Evolutionary conservation across 2,113 vertebrate species (phyloP).

Genomic region (Raja brachyura): DNA sequence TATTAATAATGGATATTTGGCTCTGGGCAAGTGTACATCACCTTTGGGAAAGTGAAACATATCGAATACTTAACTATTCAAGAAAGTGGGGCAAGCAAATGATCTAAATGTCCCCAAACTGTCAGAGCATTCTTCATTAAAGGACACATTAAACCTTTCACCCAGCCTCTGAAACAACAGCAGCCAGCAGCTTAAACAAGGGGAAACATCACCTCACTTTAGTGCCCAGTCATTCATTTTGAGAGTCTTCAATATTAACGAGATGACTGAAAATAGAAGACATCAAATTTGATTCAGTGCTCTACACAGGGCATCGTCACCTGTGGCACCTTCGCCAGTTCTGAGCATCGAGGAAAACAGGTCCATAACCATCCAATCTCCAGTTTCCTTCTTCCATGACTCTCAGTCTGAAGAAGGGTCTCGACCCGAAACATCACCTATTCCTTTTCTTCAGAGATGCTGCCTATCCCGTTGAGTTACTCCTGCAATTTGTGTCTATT

Average conservation of each 20-base stretch:
- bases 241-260: background rate
- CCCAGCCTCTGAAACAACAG: background rate
- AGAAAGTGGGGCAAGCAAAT: background rate
- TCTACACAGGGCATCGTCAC: background rate
- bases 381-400: too few relatives aligned
- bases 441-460: too few relatives aligned
- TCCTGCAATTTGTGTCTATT: too few relatives aligned
- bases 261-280: background rate
- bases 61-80: background rate
- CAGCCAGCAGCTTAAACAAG: background rate
- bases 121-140: background rate
- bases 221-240: background rate
- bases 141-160: conserved; percentile 9
- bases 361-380: background rate
- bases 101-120: conserved; percentile 23
- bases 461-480: too few relatives aligned
- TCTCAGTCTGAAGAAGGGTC: too few relatives aligned
- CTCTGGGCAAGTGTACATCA: background rate
- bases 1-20: background rate
- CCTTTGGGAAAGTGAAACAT: conserved; percentile 1
- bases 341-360: background rate
- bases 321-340: background rate
- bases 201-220: conserved; percentile 12
- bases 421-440: too few relatives aligned
- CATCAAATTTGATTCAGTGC: background rate